phyloP scores from a whole-genome alignment of 2,797 vertebrate genomes.

The Urosaurus nigricauda region DNA sequence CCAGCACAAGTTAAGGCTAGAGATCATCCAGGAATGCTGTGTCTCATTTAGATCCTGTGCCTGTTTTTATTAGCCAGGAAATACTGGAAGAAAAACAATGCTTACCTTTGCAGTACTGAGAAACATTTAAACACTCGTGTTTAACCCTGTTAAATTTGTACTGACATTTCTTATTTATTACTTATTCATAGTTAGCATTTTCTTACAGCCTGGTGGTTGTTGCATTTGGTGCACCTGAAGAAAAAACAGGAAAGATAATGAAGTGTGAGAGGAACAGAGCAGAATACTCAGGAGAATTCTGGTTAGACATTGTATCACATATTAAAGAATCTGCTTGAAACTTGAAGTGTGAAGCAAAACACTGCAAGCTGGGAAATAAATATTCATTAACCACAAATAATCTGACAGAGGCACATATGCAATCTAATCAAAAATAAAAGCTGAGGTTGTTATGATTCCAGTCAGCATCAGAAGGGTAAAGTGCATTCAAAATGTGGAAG shows the following conservation, averaged over 20 bases:
- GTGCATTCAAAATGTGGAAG: neutral
- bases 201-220: neutral
- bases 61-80: neutral
- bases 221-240: neutral
- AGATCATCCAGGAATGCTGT: slow-evolving; percentile 8
- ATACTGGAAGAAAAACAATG: neutral
- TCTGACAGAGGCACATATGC: neutral
- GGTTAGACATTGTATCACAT: neutral
- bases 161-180: neutral
- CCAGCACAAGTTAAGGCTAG: neutral
- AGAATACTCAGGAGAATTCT: neutral
- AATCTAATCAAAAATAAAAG: neutral
- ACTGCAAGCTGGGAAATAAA: neutral
- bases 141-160: neutral
- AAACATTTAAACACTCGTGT: neutral
- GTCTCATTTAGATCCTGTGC: neutral
- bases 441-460: neutral
- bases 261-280: neutral
- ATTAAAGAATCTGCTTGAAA: slow-evolving; percentile 8
- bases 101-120: neutral
- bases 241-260: neutral
- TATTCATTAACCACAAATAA: neutral
- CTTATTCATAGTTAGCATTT: neutral
- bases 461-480: neutral
- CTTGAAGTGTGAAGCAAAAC: neutral